Conservation (phyloP, 2,888 invertebrate species). For the Sinohyriopsis cumingii region DNA sequence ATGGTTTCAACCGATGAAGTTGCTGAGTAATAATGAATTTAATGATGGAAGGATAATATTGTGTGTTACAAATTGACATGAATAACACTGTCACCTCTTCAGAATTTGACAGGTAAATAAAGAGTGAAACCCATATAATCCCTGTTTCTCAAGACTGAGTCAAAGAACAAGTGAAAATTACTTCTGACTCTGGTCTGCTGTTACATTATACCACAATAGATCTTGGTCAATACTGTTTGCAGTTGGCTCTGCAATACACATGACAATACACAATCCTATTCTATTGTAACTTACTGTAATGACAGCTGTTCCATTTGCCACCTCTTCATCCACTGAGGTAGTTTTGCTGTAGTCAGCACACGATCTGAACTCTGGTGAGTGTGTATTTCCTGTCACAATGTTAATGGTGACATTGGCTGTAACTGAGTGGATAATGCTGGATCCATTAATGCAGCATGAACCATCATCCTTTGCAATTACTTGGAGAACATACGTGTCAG, state of each 20-base stretch:
- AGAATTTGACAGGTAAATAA: no score
- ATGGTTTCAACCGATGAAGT: neutral
- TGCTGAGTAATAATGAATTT: no score
- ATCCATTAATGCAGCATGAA: slow-evolving; percentile 93
- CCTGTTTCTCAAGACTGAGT: no score
- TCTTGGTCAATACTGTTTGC: no score
- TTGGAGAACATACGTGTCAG: slow-evolving; percentile 87
- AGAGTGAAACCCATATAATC: no score
- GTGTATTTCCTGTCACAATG: slow-evolving; percentile 96
- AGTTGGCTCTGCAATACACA: neutral
- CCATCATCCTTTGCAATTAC: slow-evolving; percentile 98
- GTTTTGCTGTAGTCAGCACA: slow-evolving; percentile 86
- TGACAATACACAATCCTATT: neutral
- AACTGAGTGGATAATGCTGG: slow-evolving; percentile 77
- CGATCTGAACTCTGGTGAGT: slow-evolving; percentile 95
- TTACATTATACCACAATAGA: no score
- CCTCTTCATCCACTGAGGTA: slow-evolving; percentile 35
- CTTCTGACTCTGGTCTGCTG: no score
- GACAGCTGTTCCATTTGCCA: slow-evolving; percentile 26
- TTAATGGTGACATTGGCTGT: slow-evolving; percentile 96
- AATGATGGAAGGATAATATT: no score
- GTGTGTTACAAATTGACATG: no score
- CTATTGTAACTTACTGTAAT: slow-evolving; percentile 30
- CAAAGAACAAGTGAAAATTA: no score
- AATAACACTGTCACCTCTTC: no score